Base-by-base conservation (phyloP, 2,888 invertebrate genomes). In the Agapostemon virescens region DNA sequence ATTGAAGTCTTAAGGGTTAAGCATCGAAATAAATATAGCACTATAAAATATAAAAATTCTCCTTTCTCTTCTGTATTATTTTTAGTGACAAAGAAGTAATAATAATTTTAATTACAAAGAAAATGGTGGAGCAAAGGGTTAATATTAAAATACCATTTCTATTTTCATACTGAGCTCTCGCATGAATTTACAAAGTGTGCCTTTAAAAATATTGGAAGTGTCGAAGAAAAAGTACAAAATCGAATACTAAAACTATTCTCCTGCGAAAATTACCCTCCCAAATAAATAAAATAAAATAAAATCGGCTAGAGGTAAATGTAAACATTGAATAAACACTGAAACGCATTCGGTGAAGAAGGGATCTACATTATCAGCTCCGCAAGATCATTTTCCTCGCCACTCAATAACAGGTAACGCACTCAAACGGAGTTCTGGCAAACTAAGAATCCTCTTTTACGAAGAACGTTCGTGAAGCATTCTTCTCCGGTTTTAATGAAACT, bases 301-400 rank as follows among this genome's bases (percentile, higher is more conserved):
- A n/a, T 49, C n/a, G n/a, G n/a, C 17, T 17, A 26, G 7, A 55
- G 26, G 26, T 55, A 15, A 26, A 49, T n/a, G n/a, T 9, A 17
- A 40, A 55, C 13, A 15, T 38, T 40, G 26, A 40, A 26, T 9
- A n/a, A 20, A 3, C 5, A 11, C 11, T 11, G 45, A 63, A 38
- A 38, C n/a, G 1, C 58, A 55, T 45, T 30, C 7, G 6, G 5
- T 5, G 67, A 30, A n/a, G 55, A 63, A 81, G 85, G 58, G 20
- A 81, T 64, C 84, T 85, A 26, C 58, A 64, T 85, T 85, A 84
- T 72, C 84, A 45, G 66, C 15, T 40, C 17, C 40, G 42, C 15
- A 66, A 68, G 69, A 58, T 42, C 33, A 45, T 71, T 45, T 63
- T 11, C 42, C 38, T 17, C 55, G 38, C 45, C 20, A n/a, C 23